A percentile compares a stretch with the other conserved stretches of the same genome.
These are phyloP conservation scores for Tylochromis polylepis DNA, from an alignment of 2,113 vertebrate genomes.

Conservation along the genomic window DNA sequence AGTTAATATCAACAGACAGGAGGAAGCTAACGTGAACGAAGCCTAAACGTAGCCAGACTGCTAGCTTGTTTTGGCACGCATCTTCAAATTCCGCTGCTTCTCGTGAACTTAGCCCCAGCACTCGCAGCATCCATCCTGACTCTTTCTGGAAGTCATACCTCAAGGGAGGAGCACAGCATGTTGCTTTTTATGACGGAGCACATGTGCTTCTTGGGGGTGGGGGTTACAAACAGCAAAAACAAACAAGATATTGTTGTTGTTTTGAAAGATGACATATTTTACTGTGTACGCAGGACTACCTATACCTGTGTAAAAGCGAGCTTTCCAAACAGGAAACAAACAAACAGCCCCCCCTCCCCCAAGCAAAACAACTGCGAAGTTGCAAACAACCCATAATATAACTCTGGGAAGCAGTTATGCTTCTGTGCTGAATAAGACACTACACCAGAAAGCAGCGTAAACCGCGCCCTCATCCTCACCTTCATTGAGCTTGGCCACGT, in stretches of 20 bases:
- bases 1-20: neutral
- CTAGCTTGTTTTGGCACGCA: neutral
- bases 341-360: rapidly evolving
- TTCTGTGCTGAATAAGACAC: neutral
- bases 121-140: neutral
- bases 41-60: neutral
- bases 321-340: neutral
- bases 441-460: neutral
- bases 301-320: neutral
- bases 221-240: neutral
- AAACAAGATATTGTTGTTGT: neutral
- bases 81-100: neutral
- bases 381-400: neutral
- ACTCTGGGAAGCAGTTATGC: neutral
- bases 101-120: neutral
- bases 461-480: conserved; percentile 70
- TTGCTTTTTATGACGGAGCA: neutral
- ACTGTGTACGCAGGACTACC: neutral
- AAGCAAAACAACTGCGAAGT: neutral
- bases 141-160: neutral
- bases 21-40: neutral
- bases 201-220: neutral
- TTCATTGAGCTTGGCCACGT: conserved; percentile 98
- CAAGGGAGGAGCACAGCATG: neutral
- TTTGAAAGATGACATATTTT: neutral